Conservation (phyloP, 2,888 invertebrate genomes). For the Geotrupes spiniger region DNA sequence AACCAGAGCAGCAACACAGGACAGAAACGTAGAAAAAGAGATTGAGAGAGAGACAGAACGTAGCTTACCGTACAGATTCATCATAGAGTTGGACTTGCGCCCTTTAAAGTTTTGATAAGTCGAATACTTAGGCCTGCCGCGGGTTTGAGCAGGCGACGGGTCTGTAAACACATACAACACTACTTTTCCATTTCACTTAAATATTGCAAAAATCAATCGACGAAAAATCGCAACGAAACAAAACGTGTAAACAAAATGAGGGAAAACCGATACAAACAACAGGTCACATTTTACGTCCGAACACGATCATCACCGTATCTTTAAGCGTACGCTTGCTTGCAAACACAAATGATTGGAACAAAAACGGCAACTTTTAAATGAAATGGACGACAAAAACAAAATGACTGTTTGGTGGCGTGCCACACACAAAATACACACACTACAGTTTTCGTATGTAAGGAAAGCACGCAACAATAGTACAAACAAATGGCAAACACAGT, state of each 20-base stretch:
- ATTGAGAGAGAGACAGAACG: conserved; percentile 19
- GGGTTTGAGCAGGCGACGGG: conserved; percentile 73
- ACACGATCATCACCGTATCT: not conserved
- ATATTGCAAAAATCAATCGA: conserved; percentile 26
- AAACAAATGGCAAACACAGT: conserved; percentile 12
- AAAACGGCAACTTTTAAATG: conserved; percentile 35
- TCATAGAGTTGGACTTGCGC: conserved; percentile 92
- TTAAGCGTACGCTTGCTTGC: not conserved
- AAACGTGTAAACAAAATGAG: not conserved
- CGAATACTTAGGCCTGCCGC: conserved; percentile 80
- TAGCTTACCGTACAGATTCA: conserved; percentile 92
- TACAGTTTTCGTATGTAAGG: conserved; percentile 22
- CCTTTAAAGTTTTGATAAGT: conserved; percentile 86
- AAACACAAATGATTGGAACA: not conserved
- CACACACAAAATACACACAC: conserved; percentile 20
- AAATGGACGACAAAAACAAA: conserved; percentile 36
- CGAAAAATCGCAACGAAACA: conserved; percentile 9
- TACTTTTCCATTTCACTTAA: conserved; percentile 43
- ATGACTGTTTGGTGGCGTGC: conserved; percentile 22
- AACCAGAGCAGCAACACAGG: conserved; percentile 9
- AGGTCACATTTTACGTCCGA: not conserved
- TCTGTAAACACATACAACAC: conserved; percentile 71
- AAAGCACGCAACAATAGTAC: conserved; percentile 19
- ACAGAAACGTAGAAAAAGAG: conserved; percentile 19
- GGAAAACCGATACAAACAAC: not conserved